phyloP scores from a whole-genome alignment of 1,140 invertebrate genomes.

The Platyscapa corneri region DNA sequence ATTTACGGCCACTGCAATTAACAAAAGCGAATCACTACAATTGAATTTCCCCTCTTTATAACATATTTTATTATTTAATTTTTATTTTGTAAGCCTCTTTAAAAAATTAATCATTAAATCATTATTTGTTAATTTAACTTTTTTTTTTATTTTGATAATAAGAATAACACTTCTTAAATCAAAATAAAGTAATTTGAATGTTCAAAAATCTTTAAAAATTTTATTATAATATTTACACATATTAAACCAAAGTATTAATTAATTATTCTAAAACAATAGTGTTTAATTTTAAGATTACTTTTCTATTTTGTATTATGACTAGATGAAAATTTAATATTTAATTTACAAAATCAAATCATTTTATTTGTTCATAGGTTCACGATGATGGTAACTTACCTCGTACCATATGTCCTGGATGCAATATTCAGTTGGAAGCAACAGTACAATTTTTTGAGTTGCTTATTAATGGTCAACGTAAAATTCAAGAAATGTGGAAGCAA shows the following conservation, averaged over 20 bases:
- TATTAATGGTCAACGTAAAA: constrained; percentile 79
- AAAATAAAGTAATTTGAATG: too few species aligned
- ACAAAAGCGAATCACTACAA: constrained; percentile 13
- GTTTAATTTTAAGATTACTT: not conserved
- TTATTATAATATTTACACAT: too few species aligned
- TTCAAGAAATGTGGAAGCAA: constrained; percentile 74
- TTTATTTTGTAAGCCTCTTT: not conserved
- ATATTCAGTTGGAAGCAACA: constrained; percentile 82
- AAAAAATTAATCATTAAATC: not conserved
- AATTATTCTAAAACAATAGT: not conserved
- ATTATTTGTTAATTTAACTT: not conserved
- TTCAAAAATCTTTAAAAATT: too few species aligned
- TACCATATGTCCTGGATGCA: constrained; percentile 84
- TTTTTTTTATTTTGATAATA: too few species aligned
- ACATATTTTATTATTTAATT: not conserved
- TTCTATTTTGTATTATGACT: not conserved
- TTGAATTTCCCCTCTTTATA: not conserved
- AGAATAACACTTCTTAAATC: not conserved
- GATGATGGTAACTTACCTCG: constrained; percentile 81
- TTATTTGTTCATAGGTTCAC: constrained; percentile 73
- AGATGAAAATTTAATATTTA: not conserved
- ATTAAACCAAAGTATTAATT: too few species aligned
- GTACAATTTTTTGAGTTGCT: constrained; percentile 82
- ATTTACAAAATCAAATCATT: not conserved
- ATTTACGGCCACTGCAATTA: not conserved